Conservation (phyloP, 2,888 invertebrate genomes). For the Diaphora mendica region DNA sequence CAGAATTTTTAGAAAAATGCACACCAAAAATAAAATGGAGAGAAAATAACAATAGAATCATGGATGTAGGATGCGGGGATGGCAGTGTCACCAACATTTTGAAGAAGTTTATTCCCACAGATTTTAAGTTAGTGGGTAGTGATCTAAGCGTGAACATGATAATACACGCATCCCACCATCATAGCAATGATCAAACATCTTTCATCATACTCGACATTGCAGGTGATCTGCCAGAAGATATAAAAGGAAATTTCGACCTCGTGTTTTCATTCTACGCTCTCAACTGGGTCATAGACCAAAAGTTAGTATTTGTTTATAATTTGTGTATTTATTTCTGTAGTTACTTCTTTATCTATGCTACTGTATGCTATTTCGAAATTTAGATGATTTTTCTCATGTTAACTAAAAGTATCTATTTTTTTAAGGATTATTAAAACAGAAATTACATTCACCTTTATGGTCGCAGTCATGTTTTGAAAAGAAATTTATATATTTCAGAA, state of each 20-base stretch:
- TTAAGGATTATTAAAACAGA: neutral
- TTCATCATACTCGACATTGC: conserved; percentile 87
- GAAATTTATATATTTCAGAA: conserved; percentile 72
- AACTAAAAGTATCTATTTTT: neutral
- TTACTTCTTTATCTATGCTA: neutral
- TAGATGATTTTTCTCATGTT: too few species aligned
- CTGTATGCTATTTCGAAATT: neutral
- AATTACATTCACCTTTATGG: neutral
- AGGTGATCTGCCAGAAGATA: conserved; percentile 75
- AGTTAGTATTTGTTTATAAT: conserved; percentile 75
- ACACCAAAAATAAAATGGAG: conserved; percentile 85
- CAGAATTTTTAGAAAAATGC: conserved; percentile 86
- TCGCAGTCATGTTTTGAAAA: neutral
- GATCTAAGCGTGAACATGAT: conserved; percentile 91
- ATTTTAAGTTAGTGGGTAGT: conserved; percentile 85
- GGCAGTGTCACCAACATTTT: conserved; percentile 88
- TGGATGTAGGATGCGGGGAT: conserved; percentile 91
- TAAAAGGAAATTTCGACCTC: conserved; percentile 87
- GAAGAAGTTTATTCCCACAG: conserved; percentile 86
- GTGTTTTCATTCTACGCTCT: conserved; percentile 92
- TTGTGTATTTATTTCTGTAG: neutral
- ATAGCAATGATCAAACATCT: conserved; percentile 73
- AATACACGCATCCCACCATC: conserved; percentile 85
- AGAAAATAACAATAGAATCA: conserved; percentile 67
- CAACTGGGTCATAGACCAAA: conserved; percentile 91